Conservation (phyloP, 2,113 vertebrate genomes). For the Anoura caudifer region DNA sequence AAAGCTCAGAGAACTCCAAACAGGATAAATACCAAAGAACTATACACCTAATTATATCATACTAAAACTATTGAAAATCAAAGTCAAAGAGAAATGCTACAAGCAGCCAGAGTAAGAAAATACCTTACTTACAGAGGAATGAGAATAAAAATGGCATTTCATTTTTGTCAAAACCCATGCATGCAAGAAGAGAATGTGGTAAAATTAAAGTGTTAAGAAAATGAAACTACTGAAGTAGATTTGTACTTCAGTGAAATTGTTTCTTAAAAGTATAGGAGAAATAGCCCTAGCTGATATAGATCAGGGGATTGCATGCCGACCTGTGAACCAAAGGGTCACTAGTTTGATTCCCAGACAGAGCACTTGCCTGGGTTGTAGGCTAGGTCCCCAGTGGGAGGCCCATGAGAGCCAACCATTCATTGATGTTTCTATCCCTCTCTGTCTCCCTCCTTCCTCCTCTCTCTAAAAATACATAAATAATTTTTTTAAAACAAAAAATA, state of each 20-base stretch:
- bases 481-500: too few relatives aligned
- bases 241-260: neutral
- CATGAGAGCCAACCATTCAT: too few relatives aligned
- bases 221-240: neutral
- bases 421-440: too few relatives aligned
- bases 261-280: neutral
- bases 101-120: neutral
- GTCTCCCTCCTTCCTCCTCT: too few relatives aligned
- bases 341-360: too few relatives aligned
- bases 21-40: neutral
- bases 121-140: neutral
- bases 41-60: too few relatives aligned
- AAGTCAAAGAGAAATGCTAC: neutral
- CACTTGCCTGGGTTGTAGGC: too few relatives aligned
- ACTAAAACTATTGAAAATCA: neutral
- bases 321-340: too few relatives aligned
- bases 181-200: neutral
- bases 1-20: neutral
- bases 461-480: too few relatives aligned
- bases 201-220: neutral
- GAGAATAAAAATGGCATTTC: neutral
- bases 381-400: too few relatives aligned
- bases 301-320: too few relatives aligned
- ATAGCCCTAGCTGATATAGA: neutral
- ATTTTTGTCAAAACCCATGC: neutral